A percentile compares a stretch with the other conserved stretches of the same genome.
Conservation (phyloP, 2,113 vertebrate species). For the Vicugna pacos region DNA sequence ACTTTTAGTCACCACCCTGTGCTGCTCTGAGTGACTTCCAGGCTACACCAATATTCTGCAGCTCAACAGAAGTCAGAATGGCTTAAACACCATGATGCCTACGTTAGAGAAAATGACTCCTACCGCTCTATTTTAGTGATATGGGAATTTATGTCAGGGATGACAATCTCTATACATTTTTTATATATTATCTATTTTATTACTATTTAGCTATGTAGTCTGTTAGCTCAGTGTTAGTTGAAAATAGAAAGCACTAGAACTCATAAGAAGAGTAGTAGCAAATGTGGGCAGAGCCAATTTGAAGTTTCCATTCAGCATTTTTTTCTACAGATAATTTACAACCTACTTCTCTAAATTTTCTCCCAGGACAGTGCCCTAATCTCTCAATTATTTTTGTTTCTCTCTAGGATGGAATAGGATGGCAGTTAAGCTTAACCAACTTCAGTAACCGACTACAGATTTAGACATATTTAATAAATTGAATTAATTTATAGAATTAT, state of each 20-base stretch:
- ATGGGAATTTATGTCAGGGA: background rate
- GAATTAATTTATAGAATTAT: background rate
- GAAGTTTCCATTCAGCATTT: background rate
- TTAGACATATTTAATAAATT: background rate
- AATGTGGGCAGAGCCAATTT: background rate
- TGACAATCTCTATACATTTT: background rate
- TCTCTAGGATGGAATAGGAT: background rate
- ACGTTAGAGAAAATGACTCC: background rate
- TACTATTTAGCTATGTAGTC: background rate
- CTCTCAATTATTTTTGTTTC: background rate
- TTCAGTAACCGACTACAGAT: background rate
- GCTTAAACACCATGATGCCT: background rate
- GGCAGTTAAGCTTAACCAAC: background rate
- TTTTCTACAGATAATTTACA: background rate
- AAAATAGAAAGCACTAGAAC: background rate
- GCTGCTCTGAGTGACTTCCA: background rate
- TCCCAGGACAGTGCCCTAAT: background rate
- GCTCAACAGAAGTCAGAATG: background rate
- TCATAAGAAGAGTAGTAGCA: background rate
- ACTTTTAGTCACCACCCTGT: background rate
- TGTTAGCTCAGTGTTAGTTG: background rate
- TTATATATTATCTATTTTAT: background rate
- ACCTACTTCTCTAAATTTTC: background rate
- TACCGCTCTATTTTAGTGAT: background rate
- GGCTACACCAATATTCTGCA: accelerated